Evolutionary conservation across 1,140 invertebrate species (phyloP).

Genomic region (Holcopasites calliopsidis): DNA sequence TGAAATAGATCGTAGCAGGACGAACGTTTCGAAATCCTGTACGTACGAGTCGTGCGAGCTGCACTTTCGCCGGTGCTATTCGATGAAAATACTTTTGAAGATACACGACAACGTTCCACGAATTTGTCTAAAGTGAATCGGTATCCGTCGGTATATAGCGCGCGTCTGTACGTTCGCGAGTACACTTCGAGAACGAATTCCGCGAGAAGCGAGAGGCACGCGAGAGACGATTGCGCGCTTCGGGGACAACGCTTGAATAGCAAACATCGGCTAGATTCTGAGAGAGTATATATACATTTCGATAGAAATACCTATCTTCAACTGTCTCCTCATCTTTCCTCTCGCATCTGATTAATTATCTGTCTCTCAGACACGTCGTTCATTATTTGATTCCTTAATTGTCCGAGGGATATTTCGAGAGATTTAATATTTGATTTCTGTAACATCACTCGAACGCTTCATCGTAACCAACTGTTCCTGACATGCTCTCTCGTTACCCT

Average conservation of each 20-base stretch:
- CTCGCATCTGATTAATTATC: not conserved
- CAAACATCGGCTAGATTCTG: slow-evolving; percentile 38
- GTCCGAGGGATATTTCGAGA: too few relatives aligned
- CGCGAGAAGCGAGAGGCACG: slow-evolving; percentile 29
- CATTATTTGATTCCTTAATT: too few relatives aligned
- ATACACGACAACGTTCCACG: not conserved
- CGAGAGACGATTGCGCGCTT: slow-evolving; percentile 46
- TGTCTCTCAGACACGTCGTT: too few relatives aligned
- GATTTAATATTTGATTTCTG: too few relatives aligned
- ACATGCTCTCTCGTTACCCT: not conserved
- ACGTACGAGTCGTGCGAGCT: not conserved
- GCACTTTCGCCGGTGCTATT: not conserved
- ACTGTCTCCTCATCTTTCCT: too few relatives aligned
- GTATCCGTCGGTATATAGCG: slow-evolving; percentile 24
- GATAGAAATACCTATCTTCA: not conserved
- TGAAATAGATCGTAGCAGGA: not conserved
- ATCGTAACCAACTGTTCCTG: too few relatives aligned
- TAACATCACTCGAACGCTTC: too few relatives aligned
- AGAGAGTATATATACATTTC: not conserved
- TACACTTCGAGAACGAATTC: slow-evolving; percentile 49
- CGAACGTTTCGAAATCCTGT: not conserved
- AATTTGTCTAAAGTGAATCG: slow-evolving; percentile 44
- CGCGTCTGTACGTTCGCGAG: slow-evolving; percentile 33
- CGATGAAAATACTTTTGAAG: not conserved
- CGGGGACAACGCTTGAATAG: slow-evolving; percentile 29